Base-by-base conservation (phyloP, 2,888 invertebrate genomes). In the Omphaloscelis lunosa region DNA sequence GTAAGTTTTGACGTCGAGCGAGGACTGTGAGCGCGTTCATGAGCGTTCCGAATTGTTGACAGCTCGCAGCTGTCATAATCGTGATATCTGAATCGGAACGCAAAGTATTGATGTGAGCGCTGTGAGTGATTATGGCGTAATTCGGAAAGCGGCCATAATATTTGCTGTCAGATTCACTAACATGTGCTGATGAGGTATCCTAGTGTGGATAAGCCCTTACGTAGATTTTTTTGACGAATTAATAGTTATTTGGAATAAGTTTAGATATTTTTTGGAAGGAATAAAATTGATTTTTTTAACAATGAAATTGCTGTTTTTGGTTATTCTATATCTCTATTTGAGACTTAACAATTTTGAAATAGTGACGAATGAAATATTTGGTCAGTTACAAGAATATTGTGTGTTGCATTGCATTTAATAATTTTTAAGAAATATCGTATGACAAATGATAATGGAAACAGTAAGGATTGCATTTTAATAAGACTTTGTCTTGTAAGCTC, bases 321-420 rank as follows among this genome's bases (percentile, higher is more conserved):
- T 72, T 2, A 45, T 45, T 72, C 0, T 48, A 15, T n/a, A 39
- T 51, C 41, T 7, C 2, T 41, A 29, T 58, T n/a, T n/a, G 29
- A 29, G n/a, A 27, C 3, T 15, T 53, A 39, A 48, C 11, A 15
- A 12, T 34, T 51, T 75, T 12, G n/a, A 4, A 45, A 62, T n/a
- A 41, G 27, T 9, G 2, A 17, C 15, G 20, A 20, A 41, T 20
- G 3, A 62, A 45, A 79, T 34, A 20, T 56, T 51, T 53, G 15
- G 17, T 15, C 27, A 11, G 51, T 45, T 17, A 2, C 1, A 12
- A 48, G 48, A 76, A 76, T 66, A 41, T 58, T 5, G 56, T 67
- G 58, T 65, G 15, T 59, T 68, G 67, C n/a, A 84, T 74, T 75
- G 75, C 82, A 85, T 85, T 85, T 82, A 65, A 75, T 80, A 62